Evolutionary conservation across 2,888 invertebrate genomes (phyloP).

Genomic region (Phorcus lineatus): DNA sequence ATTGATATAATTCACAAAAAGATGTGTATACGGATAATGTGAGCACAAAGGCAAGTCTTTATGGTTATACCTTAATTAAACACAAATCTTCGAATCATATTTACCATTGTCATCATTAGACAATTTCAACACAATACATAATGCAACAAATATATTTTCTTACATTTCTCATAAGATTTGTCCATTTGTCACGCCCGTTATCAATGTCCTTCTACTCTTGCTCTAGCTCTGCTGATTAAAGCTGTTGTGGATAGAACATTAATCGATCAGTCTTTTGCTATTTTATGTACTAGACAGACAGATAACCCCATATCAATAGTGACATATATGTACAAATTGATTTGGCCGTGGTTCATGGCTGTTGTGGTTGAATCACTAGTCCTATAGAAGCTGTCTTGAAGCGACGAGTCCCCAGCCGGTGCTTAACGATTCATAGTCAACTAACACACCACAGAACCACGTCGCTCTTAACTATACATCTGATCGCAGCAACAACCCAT

Average conservation of each 20-base stretch:
- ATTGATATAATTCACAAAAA: too few species aligned
- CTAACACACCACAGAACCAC: not conserved
- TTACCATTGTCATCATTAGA: too few species aligned
- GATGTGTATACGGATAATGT: too few species aligned
- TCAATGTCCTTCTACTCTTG: too few species aligned
- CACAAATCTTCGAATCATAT: too few species aligned
- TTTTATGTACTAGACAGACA: not conserved
- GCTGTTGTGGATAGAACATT: not conserved
- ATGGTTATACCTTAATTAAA: too few species aligned
- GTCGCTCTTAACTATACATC: not conserved
- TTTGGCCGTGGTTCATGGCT: not conserved
- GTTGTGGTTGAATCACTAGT: not conserved
- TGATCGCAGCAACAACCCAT: not conserved
- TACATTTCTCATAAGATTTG: too few species aligned
- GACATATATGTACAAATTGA: slow-evolving; percentile 17
- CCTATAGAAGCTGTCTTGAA: not conserved
- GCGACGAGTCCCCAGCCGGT: not conserved
- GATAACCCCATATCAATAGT: not conserved
- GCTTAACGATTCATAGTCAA: not conserved
- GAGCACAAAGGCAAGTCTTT: too few species aligned
- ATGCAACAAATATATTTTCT: too few species aligned
- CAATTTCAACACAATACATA: too few species aligned
- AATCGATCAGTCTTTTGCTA: not conserved
- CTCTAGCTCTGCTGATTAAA: too few species aligned
- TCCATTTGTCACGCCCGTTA: too few species aligned